Evolutionary conservation across 2,113 vertebrate genomes (phyloP), one percentile per base, ranked within the genome.

Genomic region (Ceuthmochares aereus): DNA sequence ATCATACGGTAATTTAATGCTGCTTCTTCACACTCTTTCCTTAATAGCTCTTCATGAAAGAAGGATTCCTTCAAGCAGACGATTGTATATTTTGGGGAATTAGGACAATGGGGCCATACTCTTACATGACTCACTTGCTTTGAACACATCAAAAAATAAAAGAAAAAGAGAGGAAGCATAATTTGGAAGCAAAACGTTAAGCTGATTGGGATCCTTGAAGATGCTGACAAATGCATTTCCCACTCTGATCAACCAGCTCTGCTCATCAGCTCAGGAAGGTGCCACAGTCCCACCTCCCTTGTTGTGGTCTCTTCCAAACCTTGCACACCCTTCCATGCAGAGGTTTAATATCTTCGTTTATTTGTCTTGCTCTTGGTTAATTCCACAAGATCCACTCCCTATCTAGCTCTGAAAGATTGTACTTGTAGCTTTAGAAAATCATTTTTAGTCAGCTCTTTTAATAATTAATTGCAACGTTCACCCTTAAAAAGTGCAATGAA

Each of bases 401-500:
- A 2, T 40, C 63, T 55, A 32, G 43, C 63, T 68, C 23, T 59
- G 52, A 74, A 21, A 20, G 17, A 26, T 52, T 86, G 32, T 3
- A 90, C 55, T 20, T 52, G 19, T 26, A 86, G 34, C 90, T 88
- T 86, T 47, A 66, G 72, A 88, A 91, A 89, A 94, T 30, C 0
- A 17, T 26, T 87, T 90, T 60, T 29, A 86, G 58, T 63, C 37
- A 88, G 42, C 18, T 63, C 34, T 73, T 86, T 80, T 34, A 94
- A 87, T 86, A 89, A 95, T 87, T 43, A 78, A 92, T 73, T 7
- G 4, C 36, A 58, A 17, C 0, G 2, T 58, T 84, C 84, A 78
- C 42, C 72, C 89, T 94, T 88, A 81, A 89, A 79, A 80, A 7
- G 12, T 58, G 76, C 80, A 94, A 14, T 82, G 54, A 94, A 75